Percentiles rank a stretch among this genome's conserved stretches.
Evolutionary conservation across 2,888 invertebrate species (phyloP).

Genomic region (Halictus ligatus): DNA sequence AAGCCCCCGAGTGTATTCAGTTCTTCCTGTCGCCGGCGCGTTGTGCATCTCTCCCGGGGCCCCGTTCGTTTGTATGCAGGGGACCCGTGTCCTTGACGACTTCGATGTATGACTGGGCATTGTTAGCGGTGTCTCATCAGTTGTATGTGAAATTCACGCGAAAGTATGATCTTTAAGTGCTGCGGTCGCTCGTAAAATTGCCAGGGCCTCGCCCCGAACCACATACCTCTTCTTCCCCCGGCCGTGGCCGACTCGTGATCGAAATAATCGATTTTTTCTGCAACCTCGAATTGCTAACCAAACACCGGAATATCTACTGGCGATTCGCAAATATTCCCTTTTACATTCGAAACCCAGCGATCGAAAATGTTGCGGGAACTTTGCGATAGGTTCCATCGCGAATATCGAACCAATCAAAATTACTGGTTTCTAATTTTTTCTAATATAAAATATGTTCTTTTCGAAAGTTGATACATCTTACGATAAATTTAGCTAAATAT

Average conservation of each 20-base stretch:
- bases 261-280: conserved; percentile 39
- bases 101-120: conserved; percentile 73
- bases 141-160: conserved; percentile 70
- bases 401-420: no score
- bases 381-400: not conserved
- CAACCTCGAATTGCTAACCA: not conserved
- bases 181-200: conserved; percentile 68
- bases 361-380: not conserved
- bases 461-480: no score
- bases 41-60: conserved; percentile 28
- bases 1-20: conserved; percentile 50
- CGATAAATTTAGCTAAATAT: no score
- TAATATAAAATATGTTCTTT: no score
- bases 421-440: no score
- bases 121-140: conserved; percentile 68
- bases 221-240: conserved; percentile 27
- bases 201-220: conserved; percentile 39
- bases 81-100: conserved; percentile 64
- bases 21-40: conserved; percentile 37
- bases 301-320: not conserved
- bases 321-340: not conserved
- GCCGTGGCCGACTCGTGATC: conserved; percentile 11
- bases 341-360: not conserved
- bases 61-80: conserved; percentile 71
- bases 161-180: conserved; percentile 73